Evolutionary conservation across 2,888 invertebrate species (phyloP), one percentile per base, ranked within the genome.

Genomic region (Biston betularia): DNA sequence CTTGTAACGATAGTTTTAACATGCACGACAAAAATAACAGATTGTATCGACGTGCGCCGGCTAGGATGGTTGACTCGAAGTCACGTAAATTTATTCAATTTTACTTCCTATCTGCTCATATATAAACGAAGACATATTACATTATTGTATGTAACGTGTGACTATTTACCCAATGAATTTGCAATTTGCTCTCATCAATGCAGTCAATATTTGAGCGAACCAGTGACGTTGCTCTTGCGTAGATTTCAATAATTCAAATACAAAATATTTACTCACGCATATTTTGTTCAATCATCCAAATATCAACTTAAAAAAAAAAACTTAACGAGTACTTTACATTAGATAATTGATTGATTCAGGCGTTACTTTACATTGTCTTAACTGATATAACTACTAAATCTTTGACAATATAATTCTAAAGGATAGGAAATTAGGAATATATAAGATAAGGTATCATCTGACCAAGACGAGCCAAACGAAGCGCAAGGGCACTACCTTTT

Each of bases 161-260:
- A 33, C 6, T 53, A 46, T 46, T 56, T 56, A 34, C 15, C 34
- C 45, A 56, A 60, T 35, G 46, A 53, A 46, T 54, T 46, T 14
- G 59, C 44, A 60, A 60, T 52, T 45, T 61, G 24, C 24, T 54
- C 54, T 54, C 42, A 42, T 35, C 44, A 50, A 52, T 66, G 54
- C 49, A 24, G 53, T 65, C 62, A 70, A 70, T 72, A 72, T 68
- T 70, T 62, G 54, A 42, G 24, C n/a, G 54, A 54, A 57, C 59
- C 8, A 9, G 42, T 56, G 54, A 54, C 49, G 59, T 46, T 46
- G 11, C 9, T 15, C 40, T 55, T 66, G 68, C 65, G 68, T 68
- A 59, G 46, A 46, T 62, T 62, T 12, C 46, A 34, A 45, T 35
- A 46, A 63, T 57, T 44, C 48, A 69, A 65, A 62, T 50, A 64